Base-by-base conservation (phyloP, 2,113 vertebrate species). In the Alligator mississippiensis region DNA sequence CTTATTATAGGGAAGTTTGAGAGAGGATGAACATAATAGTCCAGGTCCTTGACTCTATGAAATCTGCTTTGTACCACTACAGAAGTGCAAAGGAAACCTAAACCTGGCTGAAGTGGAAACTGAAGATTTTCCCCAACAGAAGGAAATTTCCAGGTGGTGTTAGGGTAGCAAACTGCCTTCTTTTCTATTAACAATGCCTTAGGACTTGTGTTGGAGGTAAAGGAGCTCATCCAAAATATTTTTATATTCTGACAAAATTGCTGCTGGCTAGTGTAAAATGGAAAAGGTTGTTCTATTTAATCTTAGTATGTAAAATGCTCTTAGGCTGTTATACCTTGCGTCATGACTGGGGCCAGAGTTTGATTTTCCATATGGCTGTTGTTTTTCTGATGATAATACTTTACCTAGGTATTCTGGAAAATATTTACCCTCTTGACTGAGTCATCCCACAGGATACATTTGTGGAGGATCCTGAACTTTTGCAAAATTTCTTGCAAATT, bases 1-100 rank as follows among this genome's bases (percentile, higher is more conserved):
- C 22, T 78, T 83, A 66, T 88, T 92, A 88, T 84, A 89, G 90
- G 82, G 59, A 82, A 78, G 66, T 89, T 84, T 64, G 22, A 82
- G 34, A 61, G 9, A 83, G 61, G 79, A 88, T 75, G n/a, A 90
- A 77, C n/a, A 61, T 54, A 86, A 70, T 77, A 84, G 24, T 12
- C 84, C 78, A 88, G 7, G 38, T 61, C 17, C 87, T 58, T 79
- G 18, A 89, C 76, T 63, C 72, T 2, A 68, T 30, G 16, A 68
- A 15, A 30, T 68, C 5, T 68, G 30, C 30, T 30, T 30, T 68
- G 64, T 47, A 11, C 27, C 30, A 89, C 38, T 25, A 85, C 11
- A 84, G 61, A 92, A 57, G 22, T 64, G 79, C 59, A 91, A 89
- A 90, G n/a, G 87, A 92, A 90, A 84, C 77, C 47, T 6, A 75